These are phyloP conservation scores for Parazoanthus swiftii DNA, from an alignment of 92 coral and sea anemone genomes.

Conservation along the genomic window DNA sequence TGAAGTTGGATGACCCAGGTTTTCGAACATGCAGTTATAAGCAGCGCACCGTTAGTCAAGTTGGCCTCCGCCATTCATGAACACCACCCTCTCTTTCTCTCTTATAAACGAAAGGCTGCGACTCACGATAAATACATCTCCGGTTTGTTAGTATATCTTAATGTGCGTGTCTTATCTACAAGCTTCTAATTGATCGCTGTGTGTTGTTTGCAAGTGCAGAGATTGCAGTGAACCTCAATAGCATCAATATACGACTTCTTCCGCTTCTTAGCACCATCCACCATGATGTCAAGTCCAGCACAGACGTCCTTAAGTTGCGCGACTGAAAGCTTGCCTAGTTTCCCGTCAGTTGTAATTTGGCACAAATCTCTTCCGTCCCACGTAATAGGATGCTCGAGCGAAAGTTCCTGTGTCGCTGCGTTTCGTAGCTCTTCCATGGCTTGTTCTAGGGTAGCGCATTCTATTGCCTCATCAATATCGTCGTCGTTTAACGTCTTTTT, in stretches of 20 bases:
- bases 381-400: conserved; percentile 44
- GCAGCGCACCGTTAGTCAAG: no score
- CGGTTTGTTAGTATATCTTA: no score
- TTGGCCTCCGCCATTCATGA: no score
- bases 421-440: background rate
- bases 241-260: conserved; percentile 24
- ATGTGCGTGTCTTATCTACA: no score
- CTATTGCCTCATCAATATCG: conserved; percentile 18
- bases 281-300: background rate
- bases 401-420: conserved; percentile 26
- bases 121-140: no score
- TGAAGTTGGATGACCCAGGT: no score
- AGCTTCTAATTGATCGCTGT: no score
- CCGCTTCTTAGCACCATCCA: conserved; percentile 21
- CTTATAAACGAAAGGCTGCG: no score
- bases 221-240: conserved; percentile 15
- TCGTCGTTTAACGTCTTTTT: conserved; percentile 27
- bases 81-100: no score
- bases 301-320: conserved; percentile 41
- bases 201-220: conserved; percentile 24
- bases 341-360: conserved; percentile 14
- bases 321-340: conserved; percentile 20
- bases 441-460: conserved; percentile 20
- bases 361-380: conserved; percentile 37
- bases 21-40: no score